A percentile compares a stretch with the other conserved stretches of the same genome.
Conservation (phyloP, 2,888 invertebrate species). For the Agriopis marginaria region DNA sequence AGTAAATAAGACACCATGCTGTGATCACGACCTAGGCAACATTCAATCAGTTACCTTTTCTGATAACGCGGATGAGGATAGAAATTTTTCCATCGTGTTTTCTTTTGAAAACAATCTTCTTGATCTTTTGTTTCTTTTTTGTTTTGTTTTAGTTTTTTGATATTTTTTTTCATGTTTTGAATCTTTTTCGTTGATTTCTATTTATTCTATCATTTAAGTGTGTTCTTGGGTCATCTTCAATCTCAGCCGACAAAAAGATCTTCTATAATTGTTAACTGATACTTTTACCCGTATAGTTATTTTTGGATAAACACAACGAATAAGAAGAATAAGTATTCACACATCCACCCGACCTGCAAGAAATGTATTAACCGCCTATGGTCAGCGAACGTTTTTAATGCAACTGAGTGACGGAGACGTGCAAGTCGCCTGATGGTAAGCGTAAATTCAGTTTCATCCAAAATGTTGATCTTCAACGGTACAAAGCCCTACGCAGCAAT, state of each 20-base stretch:
- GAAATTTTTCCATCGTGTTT: conserved; percentile 12
- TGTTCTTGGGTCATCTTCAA: background rate
- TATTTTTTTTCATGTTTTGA: too few species aligned
- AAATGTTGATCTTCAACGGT: too few species aligned
- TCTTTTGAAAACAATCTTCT: too few species aligned
- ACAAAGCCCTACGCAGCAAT: too few species aligned
- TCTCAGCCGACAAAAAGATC: background rate
- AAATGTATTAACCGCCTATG: too few species aligned
- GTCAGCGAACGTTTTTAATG: too few species aligned
- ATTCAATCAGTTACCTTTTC: conserved; percentile 42
- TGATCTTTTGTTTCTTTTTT: too few species aligned
- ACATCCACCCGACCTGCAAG: too few species aligned
- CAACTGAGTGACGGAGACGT: too few species aligned
- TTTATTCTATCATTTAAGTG: background rate
- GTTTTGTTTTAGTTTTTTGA: too few species aligned
- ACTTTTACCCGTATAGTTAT: background rate
- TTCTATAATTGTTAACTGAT: background rate
- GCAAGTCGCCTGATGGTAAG: too few species aligned
- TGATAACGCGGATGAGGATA: conserved; percentile 14
- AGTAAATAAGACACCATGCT: conserved; percentile 40
- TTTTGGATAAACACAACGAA: background rate
- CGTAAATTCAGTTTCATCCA: too few species aligned
- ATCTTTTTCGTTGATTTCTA: background rate
- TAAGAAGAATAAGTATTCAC: background rate
- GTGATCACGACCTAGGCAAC: conserved; percentile 62